Evolutionary conservation across 2,888 invertebrate species (phyloP), one percentile per base, ranked within the genome.

Genomic region (Ptychoptera contaminata): DNA sequence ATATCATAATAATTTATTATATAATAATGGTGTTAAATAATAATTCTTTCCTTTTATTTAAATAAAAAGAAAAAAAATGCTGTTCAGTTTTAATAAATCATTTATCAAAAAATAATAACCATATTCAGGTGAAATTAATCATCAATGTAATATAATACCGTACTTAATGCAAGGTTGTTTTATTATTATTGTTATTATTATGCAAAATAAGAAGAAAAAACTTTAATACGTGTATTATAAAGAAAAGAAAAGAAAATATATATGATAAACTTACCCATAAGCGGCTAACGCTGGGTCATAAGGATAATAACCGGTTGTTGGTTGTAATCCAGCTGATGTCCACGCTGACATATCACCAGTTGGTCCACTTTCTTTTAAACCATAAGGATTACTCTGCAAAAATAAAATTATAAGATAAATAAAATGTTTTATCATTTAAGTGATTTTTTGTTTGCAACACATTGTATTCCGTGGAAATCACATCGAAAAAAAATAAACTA

Each of bases 251-350:
- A 23, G 23, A 5, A 23, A 23, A 23, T n/a, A 23, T 7, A 7
- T 23, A 3, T 23, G 23, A 9, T 40, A 14, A 46, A 81, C 86
- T 80, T 76, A 90, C 90, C 90, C 90, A 69, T 90, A 90, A 61
- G 90, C 88, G 52, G 88, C 86, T 57, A 86, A 76, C 68, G 90
- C 82, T 48, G 90, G 88, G 72, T 91, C 90, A 71, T 90, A 91
- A 54, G 88, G 86, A 72, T 90, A 88, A 73, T 90, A 90, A 59
- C 86, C 87, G 51, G 87, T 83, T 52, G 88, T 84, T 61, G 90
- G 85, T 68, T 90, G 88, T 46, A 90, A 73, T 49, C 87, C 86
- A 49, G 87, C 86, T 51, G 86, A 85, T 56, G 88, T 86, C 90
- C 90, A 90, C 56, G 88, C 86, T 50, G 84, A 79, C 85, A 88